phyloP scores from a whole-genome alignment of 2,113 vertebrate genomes.

The Silurus glanis region DNA sequence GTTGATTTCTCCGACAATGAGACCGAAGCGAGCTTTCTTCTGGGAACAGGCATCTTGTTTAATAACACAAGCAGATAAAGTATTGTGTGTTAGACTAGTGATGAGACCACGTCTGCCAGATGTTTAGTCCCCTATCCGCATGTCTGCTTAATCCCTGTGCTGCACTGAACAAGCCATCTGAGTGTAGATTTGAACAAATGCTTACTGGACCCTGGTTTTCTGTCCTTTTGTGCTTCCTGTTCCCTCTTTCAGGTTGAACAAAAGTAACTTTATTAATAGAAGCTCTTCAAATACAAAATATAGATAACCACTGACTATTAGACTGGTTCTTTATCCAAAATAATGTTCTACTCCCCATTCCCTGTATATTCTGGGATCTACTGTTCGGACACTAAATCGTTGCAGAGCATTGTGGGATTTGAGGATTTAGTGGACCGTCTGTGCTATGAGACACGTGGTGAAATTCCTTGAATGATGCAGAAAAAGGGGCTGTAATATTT shows the following conservation, averaged over 20 bases:
- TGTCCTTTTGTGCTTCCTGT: conserved; percentile 6
- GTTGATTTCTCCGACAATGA: conserved; percentile 27
- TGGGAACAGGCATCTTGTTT: conserved; percentile 16
- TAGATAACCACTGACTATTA: conserved; percentile 55
- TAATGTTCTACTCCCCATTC: background rate
- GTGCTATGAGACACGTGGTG: background rate
- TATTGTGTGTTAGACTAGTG: background rate
- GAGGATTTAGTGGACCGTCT: background rate
- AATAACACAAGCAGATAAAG: conserved; percentile 30
- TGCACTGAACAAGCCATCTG: background rate
- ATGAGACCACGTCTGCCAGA: conserved; percentile 26
- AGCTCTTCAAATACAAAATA: conserved; percentile 47
- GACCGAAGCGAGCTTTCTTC: conserved; percentile 12
- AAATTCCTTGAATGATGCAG: background rate
- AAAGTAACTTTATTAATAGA: conserved; percentile 59
- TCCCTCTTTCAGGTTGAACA: conserved; percentile 35
- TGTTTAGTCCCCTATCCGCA: conserved; percentile 43
- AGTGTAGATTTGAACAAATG: conserved; percentile 18
- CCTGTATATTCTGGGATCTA: background rate
- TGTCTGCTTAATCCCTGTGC: conserved; percentile 41
- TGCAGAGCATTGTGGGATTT: conserved; percentile 4
- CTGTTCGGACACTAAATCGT: background rate
- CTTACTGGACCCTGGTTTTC: conserved; percentile 14
- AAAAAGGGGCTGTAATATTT: background rate
- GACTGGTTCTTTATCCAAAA: background rate